Percentiles rank a stretch among this genome's conserved stretches.
These are phyloP conservation scores for Equus quagga DNA, from an alignment of 2,113 vertebrate species.

Conservation along the genomic window DNA sequence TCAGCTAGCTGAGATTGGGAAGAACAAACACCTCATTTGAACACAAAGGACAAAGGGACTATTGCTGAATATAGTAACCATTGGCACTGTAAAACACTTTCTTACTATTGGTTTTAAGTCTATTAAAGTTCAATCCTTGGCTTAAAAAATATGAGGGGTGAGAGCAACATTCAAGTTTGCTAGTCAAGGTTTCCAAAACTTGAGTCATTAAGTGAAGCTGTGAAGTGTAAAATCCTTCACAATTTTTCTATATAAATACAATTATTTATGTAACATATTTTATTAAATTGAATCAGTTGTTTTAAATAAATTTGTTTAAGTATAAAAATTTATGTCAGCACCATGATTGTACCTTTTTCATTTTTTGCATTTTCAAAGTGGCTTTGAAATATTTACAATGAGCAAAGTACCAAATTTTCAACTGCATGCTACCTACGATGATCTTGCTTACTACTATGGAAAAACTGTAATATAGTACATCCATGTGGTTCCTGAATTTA, in stretches of 20 bases:
- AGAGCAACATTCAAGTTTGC: neutral
- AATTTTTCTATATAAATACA: neutral
- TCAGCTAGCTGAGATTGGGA: neutral
- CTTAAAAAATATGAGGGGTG: neutral
- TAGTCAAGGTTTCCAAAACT: neutral
- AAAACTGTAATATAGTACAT: neutral
- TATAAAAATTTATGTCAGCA: neutral
- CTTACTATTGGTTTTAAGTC: neutral
- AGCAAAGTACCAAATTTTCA: neutral
- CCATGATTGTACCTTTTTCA: neutral
- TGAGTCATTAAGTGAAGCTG: neutral
- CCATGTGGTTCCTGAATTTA: neutral
- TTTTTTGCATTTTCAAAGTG: neutral
- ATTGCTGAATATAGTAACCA: neutral
- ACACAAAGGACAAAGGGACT: neutral
- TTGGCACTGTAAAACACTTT: neutral
- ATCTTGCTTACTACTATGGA: neutral
- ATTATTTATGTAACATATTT: neutral
- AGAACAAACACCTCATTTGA: neutral
- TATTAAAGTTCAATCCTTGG: neutral
- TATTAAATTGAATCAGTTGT: neutral
- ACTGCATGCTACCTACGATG: neutral
- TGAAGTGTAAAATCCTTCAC: neutral
- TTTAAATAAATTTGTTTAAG: neutral
- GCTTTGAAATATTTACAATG: slow-evolving; percentile 20